Percentiles rank a stretch among this genome's conserved stretches.
These are phyloP conservation scores for Lytechinus variegatus DNA, from an alignment of 35 echinoderm and acorn worm genomes.

Conservation along the genomic window DNA sequence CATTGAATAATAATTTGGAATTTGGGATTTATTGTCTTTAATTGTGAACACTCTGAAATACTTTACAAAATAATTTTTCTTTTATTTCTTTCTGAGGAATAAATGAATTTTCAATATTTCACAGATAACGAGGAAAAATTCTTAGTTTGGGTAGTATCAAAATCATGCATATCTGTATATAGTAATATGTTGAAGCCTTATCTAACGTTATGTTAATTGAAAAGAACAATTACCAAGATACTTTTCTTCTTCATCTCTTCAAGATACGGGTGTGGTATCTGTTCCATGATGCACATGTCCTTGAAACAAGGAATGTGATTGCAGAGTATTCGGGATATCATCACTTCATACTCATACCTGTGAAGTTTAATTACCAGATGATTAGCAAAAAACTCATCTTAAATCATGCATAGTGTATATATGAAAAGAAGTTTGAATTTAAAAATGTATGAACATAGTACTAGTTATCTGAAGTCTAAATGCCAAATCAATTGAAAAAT, in stretches of 20 bases:
- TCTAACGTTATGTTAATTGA: too few relatives aligned
- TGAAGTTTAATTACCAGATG: background rate
- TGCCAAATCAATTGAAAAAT: too few relatives aligned
- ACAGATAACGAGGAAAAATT: background rate
- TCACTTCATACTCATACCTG: conserved; percentile 34
- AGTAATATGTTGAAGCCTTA: too few relatives aligned
- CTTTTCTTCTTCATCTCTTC: background rate
- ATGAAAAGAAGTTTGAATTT: too few relatives aligned
- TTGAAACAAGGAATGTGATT: background rate
- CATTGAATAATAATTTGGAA: too few relatives aligned
- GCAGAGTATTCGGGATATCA: background rate
- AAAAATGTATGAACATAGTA: too few relatives aligned
- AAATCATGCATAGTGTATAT: too few relatives aligned
- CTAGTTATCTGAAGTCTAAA: too few relatives aligned
- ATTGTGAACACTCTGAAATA: too few relatives aligned
- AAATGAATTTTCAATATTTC: background rate
- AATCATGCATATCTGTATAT: background rate
- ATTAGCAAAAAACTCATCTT: too few relatives aligned
- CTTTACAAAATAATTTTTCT: too few relatives aligned
- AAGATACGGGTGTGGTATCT: background rate
- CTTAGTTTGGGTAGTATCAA: background rate
- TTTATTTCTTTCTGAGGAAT: background rate
- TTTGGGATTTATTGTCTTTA: too few relatives aligned
- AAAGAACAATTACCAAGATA: background rate
- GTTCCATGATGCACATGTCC: background rate